Percentiles rank a stretch among this genome's conserved stretches.
phyloP scores from a whole-genome alignment of 2,888 invertebrate genomes.

The Lasioglossum vierecki region DNA sequence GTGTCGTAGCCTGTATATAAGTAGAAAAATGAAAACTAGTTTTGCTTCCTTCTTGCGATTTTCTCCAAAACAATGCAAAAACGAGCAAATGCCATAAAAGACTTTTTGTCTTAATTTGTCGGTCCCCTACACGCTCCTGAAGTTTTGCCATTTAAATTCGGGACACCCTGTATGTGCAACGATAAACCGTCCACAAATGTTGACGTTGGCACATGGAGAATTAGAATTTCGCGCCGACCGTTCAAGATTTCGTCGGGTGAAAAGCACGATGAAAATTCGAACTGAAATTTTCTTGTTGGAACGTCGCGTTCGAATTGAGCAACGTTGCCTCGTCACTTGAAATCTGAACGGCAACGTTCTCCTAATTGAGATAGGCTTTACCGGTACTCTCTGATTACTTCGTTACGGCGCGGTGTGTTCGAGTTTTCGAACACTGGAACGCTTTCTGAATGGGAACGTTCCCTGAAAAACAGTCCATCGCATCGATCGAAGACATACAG shows the following conservation, averaged over 20 bases:
- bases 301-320: not conserved
- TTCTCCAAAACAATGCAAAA: too few relatives aligned
- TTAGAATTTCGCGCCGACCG: not conserved
- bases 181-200: not conserved
- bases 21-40: too few relatives aligned
- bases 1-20: too few relatives aligned
- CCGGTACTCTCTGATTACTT: constrained; percentile 5
- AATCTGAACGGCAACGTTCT: not conserved
- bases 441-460: constrained; percentile 8
- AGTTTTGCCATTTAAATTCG: too few relatives aligned
- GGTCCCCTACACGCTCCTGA: too few relatives aligned
- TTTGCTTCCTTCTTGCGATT: too few relatives aligned
- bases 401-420: not conserved
- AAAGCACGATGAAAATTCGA: not conserved
- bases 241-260: not conserved
- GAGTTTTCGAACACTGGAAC: not conserved
- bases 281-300: not conserved
- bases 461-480: constrained; percentile 21
- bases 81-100: too few relatives aligned
- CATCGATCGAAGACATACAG: constrained; percentile 22
- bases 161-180: not conserved
- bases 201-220: not conserved
- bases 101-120: too few relatives aligned
- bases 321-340: not conserved
- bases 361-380: not conserved